These are phyloP conservation scores for Scortum barcoo DNA, from an alignment of 2,113 vertebrate species.

Conservation along the genomic window DNA sequence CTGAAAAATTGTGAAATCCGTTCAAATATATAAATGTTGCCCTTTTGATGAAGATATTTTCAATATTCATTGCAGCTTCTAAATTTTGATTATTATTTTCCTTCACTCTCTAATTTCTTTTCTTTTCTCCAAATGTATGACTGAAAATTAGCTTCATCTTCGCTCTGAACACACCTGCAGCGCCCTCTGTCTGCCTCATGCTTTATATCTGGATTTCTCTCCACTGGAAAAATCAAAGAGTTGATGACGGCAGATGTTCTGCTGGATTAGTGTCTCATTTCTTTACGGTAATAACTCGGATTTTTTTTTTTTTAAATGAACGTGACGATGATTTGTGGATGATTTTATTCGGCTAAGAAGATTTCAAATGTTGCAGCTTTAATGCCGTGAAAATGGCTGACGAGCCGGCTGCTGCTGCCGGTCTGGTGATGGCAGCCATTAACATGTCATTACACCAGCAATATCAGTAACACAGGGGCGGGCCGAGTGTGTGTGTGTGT, in stretches of 20 bases:
- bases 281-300: background rate
- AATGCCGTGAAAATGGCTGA: slow-evolving; percentile 9
- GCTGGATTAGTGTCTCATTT: background rate
- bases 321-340: background rate
- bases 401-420: slow-evolving; percentile 1
- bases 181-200: too few species aligned
- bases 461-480: slow-evolving; percentile 31
- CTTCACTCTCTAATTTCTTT: too few species aligned
- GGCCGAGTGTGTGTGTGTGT: slow-evolving; percentile 6
- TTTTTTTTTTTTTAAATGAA: background rate
- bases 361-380: background rate
- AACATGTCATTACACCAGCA: slow-evolving; percentile 51
- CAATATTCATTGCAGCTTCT: too few species aligned
- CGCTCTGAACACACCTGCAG: too few species aligned
- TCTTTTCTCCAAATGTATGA: too few species aligned
- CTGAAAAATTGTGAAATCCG: too few species aligned
- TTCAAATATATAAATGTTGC: too few species aligned
- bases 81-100: too few species aligned
- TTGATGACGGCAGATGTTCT: background rate
- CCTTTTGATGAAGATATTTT: too few species aligned
- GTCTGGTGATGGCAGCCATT: slow-evolving; percentile 42
- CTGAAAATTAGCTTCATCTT: too few species aligned
- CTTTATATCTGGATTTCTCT: background rate
- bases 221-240: background rate
- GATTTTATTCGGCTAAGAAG: background rate